Conservation (phyloP, 2,113 vertebrate species). For the Microcebus lehilahytsara region DNA sequence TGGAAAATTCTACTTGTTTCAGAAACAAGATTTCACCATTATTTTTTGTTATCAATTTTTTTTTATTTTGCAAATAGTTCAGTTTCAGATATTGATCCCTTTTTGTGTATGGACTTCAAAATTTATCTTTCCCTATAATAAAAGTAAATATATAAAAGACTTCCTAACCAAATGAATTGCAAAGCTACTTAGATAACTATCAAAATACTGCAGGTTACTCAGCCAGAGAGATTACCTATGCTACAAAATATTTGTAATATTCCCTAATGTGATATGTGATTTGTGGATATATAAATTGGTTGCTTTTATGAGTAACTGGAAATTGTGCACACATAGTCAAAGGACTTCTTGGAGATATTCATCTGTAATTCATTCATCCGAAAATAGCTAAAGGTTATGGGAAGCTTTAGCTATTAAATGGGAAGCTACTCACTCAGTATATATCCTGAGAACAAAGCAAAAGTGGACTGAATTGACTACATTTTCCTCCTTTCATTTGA, state of each 20-base stretch:
- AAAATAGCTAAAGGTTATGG: not conserved
- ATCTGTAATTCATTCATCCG: slow-evolving; percentile 36
- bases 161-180: not conserved
- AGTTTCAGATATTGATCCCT: not conserved
- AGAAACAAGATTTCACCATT: slow-evolving; percentile 15
- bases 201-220: not conserved
- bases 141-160: slow-evolving; percentile 10
- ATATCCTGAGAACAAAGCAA: slow-evolving; percentile 54
- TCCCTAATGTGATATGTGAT: not conserved
- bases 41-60: not conserved
- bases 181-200: not conserved
- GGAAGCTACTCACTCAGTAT: not conserved
- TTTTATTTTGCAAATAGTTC: not conserved
- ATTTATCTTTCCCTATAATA: not conserved
- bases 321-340: not conserved
- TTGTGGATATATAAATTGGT: slow-evolving; percentile 3
- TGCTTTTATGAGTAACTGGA: slow-evolving; percentile 23
- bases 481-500: slow-evolving; percentile 55
- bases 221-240: not conserved
- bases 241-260: slow-evolving; percentile 23
- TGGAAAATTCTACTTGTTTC: not conserved
- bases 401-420: no score
- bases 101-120: slow-evolving; percentile 14
- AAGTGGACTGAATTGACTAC: slow-evolving; percentile 19
- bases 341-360: not conserved